Evolutionary conservation across 92 coral and sea anemone species (phyloP).

Genomic region (Plumapathes pennacea): DNA sequence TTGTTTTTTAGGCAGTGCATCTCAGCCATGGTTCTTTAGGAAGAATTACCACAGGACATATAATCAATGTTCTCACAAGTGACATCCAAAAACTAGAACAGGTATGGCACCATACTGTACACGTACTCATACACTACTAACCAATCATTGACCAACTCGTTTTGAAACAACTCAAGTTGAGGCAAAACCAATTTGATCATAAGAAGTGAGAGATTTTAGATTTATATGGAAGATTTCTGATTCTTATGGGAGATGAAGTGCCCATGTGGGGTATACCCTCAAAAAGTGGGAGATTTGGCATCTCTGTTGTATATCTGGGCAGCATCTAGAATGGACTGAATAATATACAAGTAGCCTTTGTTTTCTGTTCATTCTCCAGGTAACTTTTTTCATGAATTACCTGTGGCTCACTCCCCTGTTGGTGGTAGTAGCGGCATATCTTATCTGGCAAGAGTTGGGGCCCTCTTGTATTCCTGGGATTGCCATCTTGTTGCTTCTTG

Average conservation of each 20-base stretch:
- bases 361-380: constrained; percentile 23
- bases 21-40: constrained; percentile 66
- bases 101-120: too few species aligned
- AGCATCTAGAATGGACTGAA: too few species aligned
- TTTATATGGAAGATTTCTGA: too few species aligned
- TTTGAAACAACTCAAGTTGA: too few species aligned
- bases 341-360: neutral
- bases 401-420: constrained; percentile 67
- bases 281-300: too few species aligned
- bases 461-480: constrained; percentile 80
- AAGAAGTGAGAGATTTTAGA: too few species aligned
- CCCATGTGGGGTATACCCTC: too few species aligned
- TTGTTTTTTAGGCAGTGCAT: constrained; percentile 64
- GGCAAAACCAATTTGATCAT: too few species aligned
- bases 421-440: constrained; percentile 29
- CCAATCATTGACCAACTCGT: too few species aligned
- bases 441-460: constrained; percentile 80
- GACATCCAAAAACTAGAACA: constrained; percentile 84
- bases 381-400: constrained; percentile 68
- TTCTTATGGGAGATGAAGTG: too few species aligned
- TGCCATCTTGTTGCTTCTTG: constrained; percentile 52
- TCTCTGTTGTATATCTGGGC: too few species aligned
- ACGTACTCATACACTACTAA: too few species aligned
- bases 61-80: constrained; percentile 85
- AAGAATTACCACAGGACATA: constrained; percentile 86